Evolutionary conservation across 2,797 vertebrate genomes (phyloP).

Genomic region (Semaprochilodus insignis): DNA sequence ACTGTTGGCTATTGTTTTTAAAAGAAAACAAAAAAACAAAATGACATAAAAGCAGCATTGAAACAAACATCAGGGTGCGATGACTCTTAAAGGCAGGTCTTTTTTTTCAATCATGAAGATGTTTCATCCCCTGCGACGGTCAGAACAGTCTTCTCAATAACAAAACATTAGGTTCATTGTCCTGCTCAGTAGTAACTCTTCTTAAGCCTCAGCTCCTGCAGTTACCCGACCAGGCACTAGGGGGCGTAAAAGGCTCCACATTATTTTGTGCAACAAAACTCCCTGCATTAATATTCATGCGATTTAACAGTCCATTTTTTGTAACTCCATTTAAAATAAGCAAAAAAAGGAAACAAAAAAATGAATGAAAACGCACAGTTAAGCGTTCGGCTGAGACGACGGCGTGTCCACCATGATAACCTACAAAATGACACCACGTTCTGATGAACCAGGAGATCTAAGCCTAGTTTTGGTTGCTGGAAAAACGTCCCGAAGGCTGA

Average conservation of each 20-base stretch:
- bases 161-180: slow-evolving; percentile 75
- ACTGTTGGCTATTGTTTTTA: slow-evolving; percentile 76
- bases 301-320: slow-evolving; percentile 68
- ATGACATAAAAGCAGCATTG: slow-evolving; percentile 88
- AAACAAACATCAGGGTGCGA: slow-evolving; percentile 82
- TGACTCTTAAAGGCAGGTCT: slow-evolving; percentile 79
- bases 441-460: slow-evolving; percentile 68
- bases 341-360: slow-evolving; percentile 53
- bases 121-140: slow-evolving; percentile 71
- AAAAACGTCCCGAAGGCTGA: slow-evolving; percentile 70
- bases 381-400: slow-evolving; percentile 62
- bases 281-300: slow-evolving; percentile 83
- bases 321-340: slow-evolving; percentile 54
- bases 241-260: slow-evolving; percentile 82
- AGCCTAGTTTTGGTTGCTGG: slow-evolving; percentile 73
- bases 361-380: slow-evolving; percentile 49
- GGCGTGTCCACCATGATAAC: slow-evolving; percentile 58
- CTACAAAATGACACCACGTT: slow-evolving; percentile 49
- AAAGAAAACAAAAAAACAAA: slow-evolving; percentile 55
- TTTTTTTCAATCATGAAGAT: slow-evolving; percentile 70
- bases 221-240: slow-evolving; percentile 81
- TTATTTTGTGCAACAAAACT: slow-evolving; percentile 88
- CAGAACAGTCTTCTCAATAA: slow-evolving; percentile 72
- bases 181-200: slow-evolving; percentile 88
- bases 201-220: slow-evolving; percentile 80